These are phyloP conservation scores for Napeogenes inachia DNA, from an alignment of 2,888 invertebrate genomes.

Conservation along the genomic window DNA sequence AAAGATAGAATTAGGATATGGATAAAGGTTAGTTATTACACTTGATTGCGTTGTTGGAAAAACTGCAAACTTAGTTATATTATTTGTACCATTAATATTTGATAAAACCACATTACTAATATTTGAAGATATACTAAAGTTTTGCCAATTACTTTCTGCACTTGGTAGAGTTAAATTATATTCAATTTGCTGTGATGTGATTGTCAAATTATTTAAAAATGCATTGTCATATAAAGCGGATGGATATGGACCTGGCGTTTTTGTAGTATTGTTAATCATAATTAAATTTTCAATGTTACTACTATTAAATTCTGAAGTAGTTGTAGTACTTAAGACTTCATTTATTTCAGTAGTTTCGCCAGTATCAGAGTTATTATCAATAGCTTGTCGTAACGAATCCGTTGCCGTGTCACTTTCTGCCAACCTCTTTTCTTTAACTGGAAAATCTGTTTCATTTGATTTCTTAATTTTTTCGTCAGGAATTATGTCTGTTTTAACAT, in stretches of 20 bases:
- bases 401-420: slow-evolving; percentile 13
- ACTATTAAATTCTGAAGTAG: slow-evolving; percentile 19
- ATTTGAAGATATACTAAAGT: slow-evolving; percentile 36
- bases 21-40: slow-evolving; percentile 18
- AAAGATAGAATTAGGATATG: slow-evolving; percentile 45
- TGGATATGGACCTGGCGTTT: slow-evolving; percentile 32
- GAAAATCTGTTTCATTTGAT: slow-evolving; percentile 4
- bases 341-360: slow-evolving; percentile 17
- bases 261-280: slow-evolving; percentile 12
- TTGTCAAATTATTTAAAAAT: slow-evolving; percentile 28
- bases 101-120: slow-evolving; percentile 22
- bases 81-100: slow-evolving; percentile 32
- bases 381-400: slow-evolving; percentile 30
- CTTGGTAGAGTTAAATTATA: slow-evolving; percentile 31
- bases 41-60: slow-evolving; percentile 9
- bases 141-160: slow-evolving; percentile 38
- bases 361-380: slow-evolving; percentile 12
- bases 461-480: slow-evolving; percentile 23
- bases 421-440: slow-evolving; percentile 10
- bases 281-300: slow-evolving; percentile 16
- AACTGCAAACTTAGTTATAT: slow-evolving; percentile 27
- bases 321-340: slow-evolving; percentile 13
- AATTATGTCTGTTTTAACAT: background rate
- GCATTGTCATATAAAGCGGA: slow-evolving; percentile 33
- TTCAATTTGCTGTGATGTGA: slow-evolving; percentile 32